A percentile compares a stretch with the other conserved stretches of the same genome.
Conservation (phyloP, 2,113 vertebrate species). For the Bungarus multicinctus region DNA sequence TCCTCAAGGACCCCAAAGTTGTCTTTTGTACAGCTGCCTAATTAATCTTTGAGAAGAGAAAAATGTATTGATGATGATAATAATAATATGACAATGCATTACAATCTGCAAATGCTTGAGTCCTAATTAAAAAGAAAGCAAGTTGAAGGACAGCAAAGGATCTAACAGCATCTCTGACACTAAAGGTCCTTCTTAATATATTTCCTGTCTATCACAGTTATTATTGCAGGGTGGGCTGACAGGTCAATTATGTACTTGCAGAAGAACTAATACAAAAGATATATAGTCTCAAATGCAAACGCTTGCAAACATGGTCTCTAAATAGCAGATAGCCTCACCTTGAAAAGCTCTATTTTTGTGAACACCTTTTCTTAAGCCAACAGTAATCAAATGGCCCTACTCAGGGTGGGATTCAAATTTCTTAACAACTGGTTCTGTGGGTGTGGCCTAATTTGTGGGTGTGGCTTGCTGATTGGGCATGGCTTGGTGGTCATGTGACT, state of each 20-base stretch:
- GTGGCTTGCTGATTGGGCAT: too few species aligned
- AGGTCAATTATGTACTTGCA: conserved; percentile 77
- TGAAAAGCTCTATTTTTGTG: conserved; percentile 66
- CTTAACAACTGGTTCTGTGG: too few species aligned
- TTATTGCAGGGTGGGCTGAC: conserved; percentile 74
- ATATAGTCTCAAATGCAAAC: conserved; percentile 75
- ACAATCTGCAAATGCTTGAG: conserved; percentile 57
- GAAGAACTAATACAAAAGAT: conserved; percentile 71
- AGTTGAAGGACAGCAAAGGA: conserved; percentile 67
- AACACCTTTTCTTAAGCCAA: conserved; percentile 50
- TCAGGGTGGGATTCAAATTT: too few species aligned
- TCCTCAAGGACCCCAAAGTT: conserved; percentile 12
- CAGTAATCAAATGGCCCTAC: background rate
- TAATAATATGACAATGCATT: conserved; percentile 69
- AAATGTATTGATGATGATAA: conserved; percentile 62
- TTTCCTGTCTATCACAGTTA: conserved; percentile 73
- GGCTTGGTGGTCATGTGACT: too few species aligned
- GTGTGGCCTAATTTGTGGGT: too few species aligned
- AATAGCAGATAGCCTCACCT: conserved; percentile 70
- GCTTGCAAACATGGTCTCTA: conserved; percentile 72
- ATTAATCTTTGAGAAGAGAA: conserved; percentile 53
- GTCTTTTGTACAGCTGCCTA: conserved; percentile 55
- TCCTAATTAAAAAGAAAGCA: conserved; percentile 73
- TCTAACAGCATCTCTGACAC: conserved; percentile 64
- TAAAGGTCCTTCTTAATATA: conserved; percentile 68